Base-by-base conservation (phyloP, 2,797 vertebrate species). In the Echeneis naucrates region DNA sequence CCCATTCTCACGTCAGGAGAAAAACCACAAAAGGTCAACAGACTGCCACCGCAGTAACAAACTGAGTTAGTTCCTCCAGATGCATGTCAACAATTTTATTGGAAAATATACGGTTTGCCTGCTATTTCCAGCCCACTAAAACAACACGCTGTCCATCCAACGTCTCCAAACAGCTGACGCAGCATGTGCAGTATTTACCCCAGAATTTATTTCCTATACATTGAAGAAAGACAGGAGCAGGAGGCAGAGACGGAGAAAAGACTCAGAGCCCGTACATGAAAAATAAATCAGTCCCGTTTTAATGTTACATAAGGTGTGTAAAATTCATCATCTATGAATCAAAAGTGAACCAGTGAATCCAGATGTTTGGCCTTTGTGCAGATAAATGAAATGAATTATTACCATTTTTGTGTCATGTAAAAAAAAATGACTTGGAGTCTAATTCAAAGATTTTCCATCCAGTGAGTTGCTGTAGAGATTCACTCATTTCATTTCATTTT, bases 11-110 rank as follows among this genome's bases (percentile, higher is more conserved):
- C 9, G 13, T 9, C 13, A 51, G 50, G 10, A 11, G 0, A 65
- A 54, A 44, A 48, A 1, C 45, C 14, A 38, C 58, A 66, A 11
- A 24, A 23, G 32, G 45, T 66, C 50, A 80, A 19, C 30, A 58
- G 68, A 87, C 68, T 75, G 75, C 75, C 80, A 81, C n/a, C n/a
- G n/a, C n/a, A n/a, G n/a, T n/a, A 47, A 52, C 4, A 33, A 23
- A 2, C 24, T 0, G 38, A 40, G 23, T 1, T 8, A 14, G 27
- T 33, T 76, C n/a, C 21, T 42, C 5, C 19, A 37, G 61, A n/a
- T 9, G 2, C 50, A 16, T 30, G 35, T 23, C 11, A 53, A 30
- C 8, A 24, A 3, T 8, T 12, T 17, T 4, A 23, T 14, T 7
- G 24, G 53, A 42, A 52, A 8, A 8, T n/a, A 19, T 53, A 10